Percentiles rank a stretch among this genome's conserved stretches.
Conservation (phyloP, 2,888 invertebrate genomes). For the Auanema sp. region DNA sequence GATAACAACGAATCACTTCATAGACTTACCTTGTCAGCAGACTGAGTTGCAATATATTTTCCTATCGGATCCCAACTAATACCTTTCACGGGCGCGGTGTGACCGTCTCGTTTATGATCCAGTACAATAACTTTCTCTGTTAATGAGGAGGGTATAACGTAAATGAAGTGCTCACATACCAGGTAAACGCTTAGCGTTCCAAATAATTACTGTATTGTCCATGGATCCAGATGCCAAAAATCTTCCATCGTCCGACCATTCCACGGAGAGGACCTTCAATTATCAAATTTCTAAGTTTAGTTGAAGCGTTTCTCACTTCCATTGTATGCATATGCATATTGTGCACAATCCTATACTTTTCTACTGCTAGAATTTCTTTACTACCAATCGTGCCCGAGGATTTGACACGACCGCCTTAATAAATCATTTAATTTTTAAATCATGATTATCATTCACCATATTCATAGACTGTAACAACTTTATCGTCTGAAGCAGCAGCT, state of each 20-base stretch:
- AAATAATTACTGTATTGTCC: constrained; percentile 94
- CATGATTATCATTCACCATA: constrained; percentile 24
- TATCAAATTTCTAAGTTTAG: too few relatives aligned
- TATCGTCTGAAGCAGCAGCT: constrained; percentile 40
- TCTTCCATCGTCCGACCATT: constrained; percentile 91
- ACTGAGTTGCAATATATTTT: constrained; percentile 90
- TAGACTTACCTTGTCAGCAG: constrained; percentile 41
- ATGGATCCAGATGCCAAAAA: constrained; percentile 95
- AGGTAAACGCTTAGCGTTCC: constrained; percentile 89
- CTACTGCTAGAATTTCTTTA: constrained; percentile 71
- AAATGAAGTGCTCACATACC: constrained; percentile 60
- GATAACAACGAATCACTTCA: constrained; percentile 65
- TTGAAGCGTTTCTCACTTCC: constrained; percentile 70
- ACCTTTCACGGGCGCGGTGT: constrained; percentile 75
- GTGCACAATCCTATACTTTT: constrained; percentile 87
- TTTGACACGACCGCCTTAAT: constrained; percentile 37
- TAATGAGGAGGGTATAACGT: constrained; percentile 8
- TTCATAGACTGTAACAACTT: constrained; percentile 34
- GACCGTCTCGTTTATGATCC: constrained; percentile 72
- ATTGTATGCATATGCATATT: constrained; percentile 71
- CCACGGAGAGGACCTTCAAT: constrained; percentile 88
- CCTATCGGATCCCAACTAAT: constrained; percentile 98
- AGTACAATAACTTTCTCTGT: constrained; percentile 74
- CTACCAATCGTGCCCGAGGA: constrained; percentile 61
- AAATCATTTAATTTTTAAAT: neutral